Percentiles rank a stretch among this genome's conserved stretches.
Evolutionary conservation across 2,888 invertebrate species (phyloP).

Genomic region (Melieria picta): DNA sequence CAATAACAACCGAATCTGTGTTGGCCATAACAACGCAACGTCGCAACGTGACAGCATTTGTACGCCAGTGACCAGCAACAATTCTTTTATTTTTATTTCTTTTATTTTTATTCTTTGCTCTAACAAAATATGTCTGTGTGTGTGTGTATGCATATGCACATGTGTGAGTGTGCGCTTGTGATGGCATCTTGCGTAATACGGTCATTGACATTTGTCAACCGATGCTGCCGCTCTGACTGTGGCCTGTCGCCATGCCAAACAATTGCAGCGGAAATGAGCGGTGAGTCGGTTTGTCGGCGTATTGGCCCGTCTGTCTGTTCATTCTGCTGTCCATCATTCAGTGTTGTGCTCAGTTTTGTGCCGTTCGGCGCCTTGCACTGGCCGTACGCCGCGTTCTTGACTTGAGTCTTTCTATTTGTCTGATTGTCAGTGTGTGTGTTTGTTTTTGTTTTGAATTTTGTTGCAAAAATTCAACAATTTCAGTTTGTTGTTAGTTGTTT

Average conservation of each 20-base stretch:
- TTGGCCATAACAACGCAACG: not conserved
- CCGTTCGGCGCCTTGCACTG: not conserved
- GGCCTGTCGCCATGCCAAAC: constrained; percentile 6
- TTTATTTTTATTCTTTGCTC: too few relatives aligned
- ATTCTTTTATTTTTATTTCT: too few relatives aligned
- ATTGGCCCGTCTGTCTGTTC: not conserved
- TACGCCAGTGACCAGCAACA: not conserved
- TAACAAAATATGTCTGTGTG: not conserved
- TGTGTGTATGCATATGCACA: not conserved
- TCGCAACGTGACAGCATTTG: too few relatives aligned
- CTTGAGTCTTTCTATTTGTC: not conserved
- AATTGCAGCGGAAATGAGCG: constrained; percentile 23
- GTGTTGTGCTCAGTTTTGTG: too few relatives aligned
- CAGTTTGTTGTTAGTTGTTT: not conserved
- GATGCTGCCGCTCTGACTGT: constrained; percentile 3
- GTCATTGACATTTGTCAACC: constrained; percentile 52
- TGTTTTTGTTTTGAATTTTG: not conserved
- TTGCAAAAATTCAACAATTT: not conserved
- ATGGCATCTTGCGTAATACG: constrained; percentile 55
- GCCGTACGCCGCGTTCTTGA: not conserved
- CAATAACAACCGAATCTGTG: not conserved
- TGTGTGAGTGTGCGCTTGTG: constrained; percentile 4
- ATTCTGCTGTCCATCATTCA: constrained; percentile 7
- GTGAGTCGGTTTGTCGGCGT: not conserved
- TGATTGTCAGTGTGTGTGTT: constrained; percentile 2